Conservation (phyloP, 2,113 vertebrate genomes). For the Empidonax alnorum region DNA sequence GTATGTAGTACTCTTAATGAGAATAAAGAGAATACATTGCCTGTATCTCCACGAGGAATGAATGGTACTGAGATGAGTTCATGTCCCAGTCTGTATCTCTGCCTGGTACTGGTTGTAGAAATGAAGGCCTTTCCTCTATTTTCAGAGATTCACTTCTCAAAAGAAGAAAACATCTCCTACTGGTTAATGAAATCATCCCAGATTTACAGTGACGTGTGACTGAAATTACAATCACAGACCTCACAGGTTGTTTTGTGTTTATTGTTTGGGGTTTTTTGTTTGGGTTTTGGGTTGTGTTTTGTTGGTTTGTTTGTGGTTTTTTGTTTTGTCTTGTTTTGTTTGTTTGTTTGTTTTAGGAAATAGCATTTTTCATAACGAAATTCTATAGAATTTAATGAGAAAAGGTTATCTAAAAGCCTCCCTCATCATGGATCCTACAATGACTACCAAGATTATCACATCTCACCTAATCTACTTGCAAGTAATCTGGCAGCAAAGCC, state of each 20-base stretch:
- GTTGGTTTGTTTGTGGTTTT: too few species aligned
- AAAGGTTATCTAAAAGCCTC: not conserved
- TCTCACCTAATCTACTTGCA: conserved; percentile 9
- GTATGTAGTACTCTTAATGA: not conserved
- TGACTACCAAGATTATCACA: not conserved
- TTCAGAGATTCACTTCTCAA: not conserved
- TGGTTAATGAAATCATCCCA: not conserved
- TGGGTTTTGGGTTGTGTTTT: too few species aligned
- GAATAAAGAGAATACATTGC: not conserved
- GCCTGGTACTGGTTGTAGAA: not conserved
- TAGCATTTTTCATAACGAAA: not conserved
- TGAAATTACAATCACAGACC: not conserved
- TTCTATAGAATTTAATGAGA: not conserved
- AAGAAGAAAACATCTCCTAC: not conserved
- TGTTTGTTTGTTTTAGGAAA: not conserved
- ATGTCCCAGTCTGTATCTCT: not conserved
- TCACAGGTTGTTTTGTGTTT: not conserved
- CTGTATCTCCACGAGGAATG: not conserved
- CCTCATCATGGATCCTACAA: not conserved
- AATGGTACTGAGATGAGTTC: not conserved
- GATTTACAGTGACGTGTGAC: not conserved
- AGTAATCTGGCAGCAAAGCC: not conserved
- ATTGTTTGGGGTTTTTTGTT: not conserved
- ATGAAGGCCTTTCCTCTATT: not conserved
- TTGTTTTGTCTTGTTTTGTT: not conserved